Conservation (phyloP, 2,797 vertebrate genomes). For the Champsocephalus gunnari region DNA sequence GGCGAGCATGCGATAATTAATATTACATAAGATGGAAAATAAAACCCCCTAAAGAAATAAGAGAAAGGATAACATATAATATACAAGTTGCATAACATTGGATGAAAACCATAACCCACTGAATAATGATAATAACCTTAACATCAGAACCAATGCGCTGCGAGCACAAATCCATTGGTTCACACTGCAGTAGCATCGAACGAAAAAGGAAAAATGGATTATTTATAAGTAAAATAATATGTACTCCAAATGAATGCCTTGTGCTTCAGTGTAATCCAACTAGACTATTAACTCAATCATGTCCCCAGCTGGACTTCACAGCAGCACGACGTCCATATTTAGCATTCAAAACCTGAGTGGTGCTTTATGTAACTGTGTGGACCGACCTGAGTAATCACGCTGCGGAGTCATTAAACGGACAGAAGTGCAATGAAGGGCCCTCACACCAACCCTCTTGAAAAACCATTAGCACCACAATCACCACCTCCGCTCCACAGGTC, state of each 20-base stretch:
- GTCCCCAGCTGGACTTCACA: conserved; percentile 26
- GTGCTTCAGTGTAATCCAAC: neutral
- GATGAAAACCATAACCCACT: too few relatives aligned
- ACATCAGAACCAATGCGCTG: too few relatives aligned
- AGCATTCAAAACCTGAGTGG: conserved; percentile 39
- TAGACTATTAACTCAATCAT: conserved; percentile 8
- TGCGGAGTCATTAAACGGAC: conserved; percentile 65
- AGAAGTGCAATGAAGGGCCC: conserved; percentile 75
- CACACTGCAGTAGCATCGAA: too few relatives aligned
- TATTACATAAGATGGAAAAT: too few relatives aligned
- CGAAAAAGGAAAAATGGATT: neutral
- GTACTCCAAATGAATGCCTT: neutral
- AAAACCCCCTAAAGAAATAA: too few relatives aligned
- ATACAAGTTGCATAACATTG: too few relatives aligned
- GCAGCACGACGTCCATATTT: conserved; percentile 22
- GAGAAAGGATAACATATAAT: too few relatives aligned
- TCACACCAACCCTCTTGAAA: conserved; percentile 58
- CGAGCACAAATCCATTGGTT: too few relatives aligned
- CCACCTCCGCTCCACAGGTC: conserved; percentile 67
- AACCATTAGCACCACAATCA: conserved; percentile 69
- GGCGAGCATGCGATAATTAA: too few relatives aligned
- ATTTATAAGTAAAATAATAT: neutral
- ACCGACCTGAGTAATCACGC: conserved; percentile 74
- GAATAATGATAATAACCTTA: too few relatives aligned
- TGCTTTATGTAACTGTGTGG: conserved; percentile 74